These are phyloP conservation scores for Alviniconcha strummeri DNA, from an alignment of 2,888 invertebrate species.

Conservation along the genomic window DNA sequence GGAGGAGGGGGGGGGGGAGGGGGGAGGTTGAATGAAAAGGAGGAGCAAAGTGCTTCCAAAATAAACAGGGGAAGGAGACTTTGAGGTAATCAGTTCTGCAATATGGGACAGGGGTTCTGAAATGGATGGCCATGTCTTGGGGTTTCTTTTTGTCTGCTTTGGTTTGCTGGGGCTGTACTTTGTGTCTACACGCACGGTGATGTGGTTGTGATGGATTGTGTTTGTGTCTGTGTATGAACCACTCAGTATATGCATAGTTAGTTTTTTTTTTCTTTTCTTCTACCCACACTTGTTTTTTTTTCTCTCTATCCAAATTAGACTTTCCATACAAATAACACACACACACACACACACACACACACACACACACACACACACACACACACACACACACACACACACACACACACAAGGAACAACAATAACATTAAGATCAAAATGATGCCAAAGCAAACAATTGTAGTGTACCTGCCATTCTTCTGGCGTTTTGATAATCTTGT, in stretches of 20 bases:
- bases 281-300: neutral
- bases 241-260: neutral
- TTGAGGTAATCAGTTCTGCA: too few relatives aligned
- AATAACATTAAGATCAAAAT: neutral
- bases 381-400: conserved; percentile 12
- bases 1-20: too few relatives aligned
- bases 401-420: neutral
- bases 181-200: too few relatives aligned
- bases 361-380: conserved; percentile 16
- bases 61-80: too few relatives aligned
- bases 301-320: neutral
- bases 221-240: neutral
- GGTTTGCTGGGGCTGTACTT: too few relatives aligned
- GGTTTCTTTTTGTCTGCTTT: too few relatives aligned
- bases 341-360: neutral
- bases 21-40: too few relatives aligned
- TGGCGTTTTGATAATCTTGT: conserved; percentile 70
- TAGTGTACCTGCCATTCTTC: conserved; percentile 69
- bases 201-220: too few relatives aligned
- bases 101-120: too few relatives aligned
- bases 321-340: too few relatives aligned
- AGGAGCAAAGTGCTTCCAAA: too few relatives aligned
- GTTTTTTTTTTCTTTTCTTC: neutral
- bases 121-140: too few relatives aligned
- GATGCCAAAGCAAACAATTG: neutral